These are phyloP conservation scores for Epizoanthus fatuus DNA, from an alignment of 92 coral and sea anemone genomes.

Conservation along the genomic window DNA sequence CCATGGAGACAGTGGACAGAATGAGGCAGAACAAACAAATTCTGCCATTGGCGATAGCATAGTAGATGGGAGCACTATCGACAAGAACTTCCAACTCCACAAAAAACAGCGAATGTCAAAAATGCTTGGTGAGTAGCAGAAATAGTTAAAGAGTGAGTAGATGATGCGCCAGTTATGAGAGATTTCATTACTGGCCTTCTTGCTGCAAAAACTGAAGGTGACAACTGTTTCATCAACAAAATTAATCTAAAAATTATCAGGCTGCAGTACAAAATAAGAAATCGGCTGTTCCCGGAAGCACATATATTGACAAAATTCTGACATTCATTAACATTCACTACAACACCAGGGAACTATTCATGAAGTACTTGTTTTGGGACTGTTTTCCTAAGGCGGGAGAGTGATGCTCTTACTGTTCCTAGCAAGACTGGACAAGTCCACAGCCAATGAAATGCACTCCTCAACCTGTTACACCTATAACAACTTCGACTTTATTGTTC, in stretches of 20 bases:
- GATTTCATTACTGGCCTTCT: conserved; percentile 35
- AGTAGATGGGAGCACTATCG: conserved; percentile 67
- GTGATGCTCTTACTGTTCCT: too few species aligned
- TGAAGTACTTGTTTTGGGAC: conserved; percentile 19
- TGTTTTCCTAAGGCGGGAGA: too few species aligned
- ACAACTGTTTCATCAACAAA: conserved; percentile 25
- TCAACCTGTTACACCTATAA: too few species aligned
- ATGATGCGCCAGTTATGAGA: conserved; percentile 65
- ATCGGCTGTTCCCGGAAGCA: conserved; percentile 51
- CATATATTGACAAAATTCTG: conserved; percentile 59
- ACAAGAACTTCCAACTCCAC: conserved; percentile 43
- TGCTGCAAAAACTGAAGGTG: conserved; percentile 19
- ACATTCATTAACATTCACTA: conserved; percentile 52
- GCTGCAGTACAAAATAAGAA: conserved; percentile 31
- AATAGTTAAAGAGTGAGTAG: conserved; percentile 49
- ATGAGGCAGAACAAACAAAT: conserved; percentile 75
- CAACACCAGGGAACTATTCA: conserved; percentile 40
- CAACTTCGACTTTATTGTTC: too few species aligned
- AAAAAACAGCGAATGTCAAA: conserved; percentile 59
- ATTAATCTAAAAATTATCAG: conserved; percentile 19
- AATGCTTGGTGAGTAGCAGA: conserved; percentile 74
- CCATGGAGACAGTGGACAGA: conserved; percentile 71
- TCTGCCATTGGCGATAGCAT: conserved; percentile 66
- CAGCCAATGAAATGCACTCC: too few species aligned
- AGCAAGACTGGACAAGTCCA: too few species aligned